Percentiles rank a stretch among this genome's conserved stretches.
Evolutionary conservation across 2,797 vertebrate genomes (phyloP).

Genomic region (Pseudochromis fuscus): DNA sequence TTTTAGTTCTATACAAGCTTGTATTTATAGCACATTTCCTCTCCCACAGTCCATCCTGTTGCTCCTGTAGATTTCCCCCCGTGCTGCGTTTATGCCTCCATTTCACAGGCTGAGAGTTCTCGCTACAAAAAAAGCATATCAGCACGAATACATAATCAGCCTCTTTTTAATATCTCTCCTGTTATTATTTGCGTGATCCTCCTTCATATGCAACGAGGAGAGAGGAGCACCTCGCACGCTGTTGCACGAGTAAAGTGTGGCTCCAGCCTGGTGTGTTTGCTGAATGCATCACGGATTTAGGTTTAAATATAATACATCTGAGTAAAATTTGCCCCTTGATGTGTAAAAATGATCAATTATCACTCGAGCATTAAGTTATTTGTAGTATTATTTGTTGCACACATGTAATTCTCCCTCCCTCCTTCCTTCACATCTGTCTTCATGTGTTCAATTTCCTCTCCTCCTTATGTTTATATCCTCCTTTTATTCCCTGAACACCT

Average conservation of each 20-base stretch:
- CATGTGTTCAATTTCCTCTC: neutral
- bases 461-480: neutral
- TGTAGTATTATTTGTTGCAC: neutral
- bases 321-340: no score
- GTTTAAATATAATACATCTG: no score
- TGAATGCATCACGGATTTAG: no score
- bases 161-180: neutral
- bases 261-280: no score
- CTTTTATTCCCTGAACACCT: conserved; percentile 20
- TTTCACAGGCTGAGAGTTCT: conserved; percentile 16
- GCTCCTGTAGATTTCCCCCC: neutral
- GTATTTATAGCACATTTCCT: neutral
- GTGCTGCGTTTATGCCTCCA: neutral
- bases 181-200: conserved; percentile 4
- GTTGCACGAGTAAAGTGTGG: no score
- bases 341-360: neutral
- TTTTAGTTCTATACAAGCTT: neutral
- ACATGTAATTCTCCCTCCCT: neutral
- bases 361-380: neutral
- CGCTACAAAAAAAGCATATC: conserved; percentile 20
- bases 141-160: conserved; percentile 25
- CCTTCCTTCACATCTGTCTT: neutral
- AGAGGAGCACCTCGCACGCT: neutral
- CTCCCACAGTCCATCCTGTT: neutral
- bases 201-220: conserved; percentile 3